Evolutionary conservation across 37 sponge, comb jelly and placozoan species (phyloP), one percentile per base, ranked within the genome.

Genomic region (Cliona cf. orientalis): DNA sequence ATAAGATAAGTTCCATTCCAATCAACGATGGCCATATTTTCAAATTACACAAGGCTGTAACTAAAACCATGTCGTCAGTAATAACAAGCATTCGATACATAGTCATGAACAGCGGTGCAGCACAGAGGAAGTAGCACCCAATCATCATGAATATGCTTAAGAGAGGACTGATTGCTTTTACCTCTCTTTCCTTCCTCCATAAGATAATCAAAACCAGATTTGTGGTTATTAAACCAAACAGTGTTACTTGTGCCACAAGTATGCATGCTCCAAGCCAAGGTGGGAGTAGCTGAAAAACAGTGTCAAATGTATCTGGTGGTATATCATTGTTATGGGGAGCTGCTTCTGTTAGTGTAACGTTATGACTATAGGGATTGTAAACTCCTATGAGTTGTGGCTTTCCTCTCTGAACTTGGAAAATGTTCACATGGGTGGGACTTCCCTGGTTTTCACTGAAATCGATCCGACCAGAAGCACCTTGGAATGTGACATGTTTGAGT

Each of bases 141-240:
- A 46, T 34, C 14, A 80, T 66, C 23, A 80, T 80, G 3, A 80
- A 14, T 2, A 87, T 21, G 68, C 74, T 80, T 23, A 87, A 46
- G 49, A 5, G 37, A 17, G 39, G 57, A 74, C 87, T 80, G 33
- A 42, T 66, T 39, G 87, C 74, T 46, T 73, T 87, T 33, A 87
- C 73, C 42, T 80, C 87, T 0, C 39, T 61, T 26, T 63, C 21
- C 29, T 72, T 63, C 25, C 62, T 62, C 40, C 41, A 66, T 39
- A 39, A 66, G 14, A 73, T 29, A 25, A 87, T n/a, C 11, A 43
- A 45, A 7, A 74, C 3, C n/a, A 72, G 31, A 40, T 34, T 78
- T 60, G 78, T 22, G 40, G 63, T 39, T 19, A 70, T 58, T 17
- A 78, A 36, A 12, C 71, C 5, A 19, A 62, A 32, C 9, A 57